A percentile compares a stretch with the other conserved stretches of the same genome.
These are phyloP conservation scores for Lasiurus cinereus DNA, from an alignment of 2,113 vertebrate species.

Conservation along the genomic window DNA sequence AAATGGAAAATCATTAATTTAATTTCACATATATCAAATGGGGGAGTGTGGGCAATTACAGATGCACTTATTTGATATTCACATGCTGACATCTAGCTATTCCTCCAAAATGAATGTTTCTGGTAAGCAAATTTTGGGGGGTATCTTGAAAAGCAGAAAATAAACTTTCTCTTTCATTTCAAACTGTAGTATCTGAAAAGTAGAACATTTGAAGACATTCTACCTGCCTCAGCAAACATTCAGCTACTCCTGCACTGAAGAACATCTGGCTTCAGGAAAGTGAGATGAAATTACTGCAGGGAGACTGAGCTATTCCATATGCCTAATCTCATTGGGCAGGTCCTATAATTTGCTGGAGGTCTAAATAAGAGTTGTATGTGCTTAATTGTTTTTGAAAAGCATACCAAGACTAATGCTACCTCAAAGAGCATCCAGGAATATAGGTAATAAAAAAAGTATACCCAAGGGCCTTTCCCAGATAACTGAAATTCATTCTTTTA, in stretches of 20 bases:
- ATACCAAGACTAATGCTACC: neutral
- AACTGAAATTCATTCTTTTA: neutral
- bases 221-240: neutral
- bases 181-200: conserved; percentile 17
- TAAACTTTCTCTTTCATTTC: neutral
- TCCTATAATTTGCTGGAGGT: neutral
- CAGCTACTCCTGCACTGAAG: neutral
- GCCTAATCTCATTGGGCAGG: conserved; percentile 60
- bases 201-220: conserved; percentile 20
- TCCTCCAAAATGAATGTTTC: conserved; percentile 15
- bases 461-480: neutral
- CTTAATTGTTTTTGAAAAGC: conserved; percentile 63
- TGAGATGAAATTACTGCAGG: conserved; percentile 57
- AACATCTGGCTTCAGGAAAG: conserved; percentile 68
- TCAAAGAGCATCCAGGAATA: neutral
- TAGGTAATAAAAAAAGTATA: neutral
- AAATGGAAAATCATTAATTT: conserved; percentile 58
- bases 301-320: conserved; percentile 44
- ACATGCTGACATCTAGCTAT: conserved; percentile 27
- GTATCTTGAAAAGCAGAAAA: conserved; percentile 7
- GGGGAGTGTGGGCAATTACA: neutral
- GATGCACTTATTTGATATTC: conserved; percentile 49
- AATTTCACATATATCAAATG: conserved; percentile 53
- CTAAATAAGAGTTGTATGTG: neutral
- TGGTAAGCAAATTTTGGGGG: conserved; percentile 26